Conservation (phyloP, 2,113 vertebrate species). For the Sapajus apella region DNA sequence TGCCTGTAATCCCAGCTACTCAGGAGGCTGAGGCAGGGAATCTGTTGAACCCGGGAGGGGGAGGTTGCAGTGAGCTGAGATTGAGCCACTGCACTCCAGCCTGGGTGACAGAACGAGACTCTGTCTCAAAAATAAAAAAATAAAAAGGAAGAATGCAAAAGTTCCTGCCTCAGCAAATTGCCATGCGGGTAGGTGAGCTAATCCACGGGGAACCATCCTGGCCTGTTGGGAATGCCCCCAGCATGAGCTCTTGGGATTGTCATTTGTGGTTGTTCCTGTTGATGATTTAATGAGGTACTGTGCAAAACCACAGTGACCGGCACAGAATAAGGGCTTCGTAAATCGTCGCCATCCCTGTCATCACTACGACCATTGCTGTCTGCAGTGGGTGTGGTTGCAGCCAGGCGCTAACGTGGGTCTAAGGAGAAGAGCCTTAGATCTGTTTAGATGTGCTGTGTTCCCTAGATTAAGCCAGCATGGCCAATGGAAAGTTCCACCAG, state of each 20-base stretch:
- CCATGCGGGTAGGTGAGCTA: too few relatives aligned
- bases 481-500: not conserved
- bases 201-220: fast-evolving
- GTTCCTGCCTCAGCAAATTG: fast-evolving
- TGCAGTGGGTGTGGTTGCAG: too few relatives aligned
- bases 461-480: not conserved
- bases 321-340: not conserved
- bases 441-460: not conserved
- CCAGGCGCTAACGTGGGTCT: too few relatives aligned
- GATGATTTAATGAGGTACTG: not conserved
- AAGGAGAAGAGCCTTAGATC: not conserved
- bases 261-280: not conserved
- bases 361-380: not conserved
- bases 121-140: too few relatives aligned
- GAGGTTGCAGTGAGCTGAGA: too few relatives aligned
- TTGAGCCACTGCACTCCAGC: too few relatives aligned
- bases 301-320: fast-evolving
- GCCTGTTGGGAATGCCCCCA: fast-evolving
- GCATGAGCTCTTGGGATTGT: not conserved
- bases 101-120: too few relatives aligned
- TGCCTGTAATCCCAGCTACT: too few relatives aligned
- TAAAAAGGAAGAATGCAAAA: too few relatives aligned
- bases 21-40: too few relatives aligned
- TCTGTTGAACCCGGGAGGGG: too few relatives aligned
- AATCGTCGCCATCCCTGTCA: fast-evolving